A percentile compares a stretch with the other conserved stretches of the same genome.
These are phyloP conservation scores for Calameuta filiformis DNA, from an alignment of 2,888 invertebrate species.

Conservation along the genomic window DNA sequence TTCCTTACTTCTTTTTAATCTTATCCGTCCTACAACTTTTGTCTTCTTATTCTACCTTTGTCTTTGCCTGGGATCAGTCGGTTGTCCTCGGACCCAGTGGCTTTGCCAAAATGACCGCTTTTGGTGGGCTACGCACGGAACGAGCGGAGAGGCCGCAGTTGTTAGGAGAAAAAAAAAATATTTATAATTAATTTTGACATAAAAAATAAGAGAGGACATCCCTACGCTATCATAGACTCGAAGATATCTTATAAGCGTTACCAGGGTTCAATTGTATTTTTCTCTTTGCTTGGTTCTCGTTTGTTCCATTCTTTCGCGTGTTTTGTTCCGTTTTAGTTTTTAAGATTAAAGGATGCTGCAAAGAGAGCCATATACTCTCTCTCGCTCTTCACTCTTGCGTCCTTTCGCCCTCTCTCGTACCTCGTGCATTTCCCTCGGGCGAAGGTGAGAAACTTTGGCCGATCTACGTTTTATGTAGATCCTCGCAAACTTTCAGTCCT, in stretches of 20 bases:
- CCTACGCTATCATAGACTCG: not conserved
- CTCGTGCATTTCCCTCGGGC: slow-evolving; percentile 14
- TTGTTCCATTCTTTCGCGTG: not conserved
- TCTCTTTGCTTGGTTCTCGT: not conserved
- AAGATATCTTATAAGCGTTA: not conserved
- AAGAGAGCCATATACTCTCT: not conserved
- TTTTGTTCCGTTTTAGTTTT: not conserved
- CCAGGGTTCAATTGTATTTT: not conserved
- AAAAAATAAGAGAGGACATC: slow-evolving; percentile 16
- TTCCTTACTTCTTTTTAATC: not conserved
- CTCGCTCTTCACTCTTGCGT: not conserved
- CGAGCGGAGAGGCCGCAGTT: slow-evolving; percentile 46
- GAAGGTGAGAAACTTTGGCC: slow-evolving; percentile 40
- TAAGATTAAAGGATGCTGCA: not conserved
- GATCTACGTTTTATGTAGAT: slow-evolving; percentile 54
- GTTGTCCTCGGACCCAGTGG: slow-evolving; percentile 59
- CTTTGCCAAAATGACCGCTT: slow-evolving; percentile 61
- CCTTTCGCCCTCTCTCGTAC: not conserved
- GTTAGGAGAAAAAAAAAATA: not conserved
- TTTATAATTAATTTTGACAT: slow-evolving; percentile 9
- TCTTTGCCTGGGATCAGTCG: not conserved
- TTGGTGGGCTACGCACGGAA: slow-evolving; percentile 54
- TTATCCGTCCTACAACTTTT: not conserved
- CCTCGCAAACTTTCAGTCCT: slow-evolving; percentile 41
- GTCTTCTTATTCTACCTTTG: not conserved